Percentiles rank a stretch among this genome's conserved stretches.
phyloP scores from a whole-genome alignment of 2,888 invertebrate species.

The Thera obeliscata region DNA sequence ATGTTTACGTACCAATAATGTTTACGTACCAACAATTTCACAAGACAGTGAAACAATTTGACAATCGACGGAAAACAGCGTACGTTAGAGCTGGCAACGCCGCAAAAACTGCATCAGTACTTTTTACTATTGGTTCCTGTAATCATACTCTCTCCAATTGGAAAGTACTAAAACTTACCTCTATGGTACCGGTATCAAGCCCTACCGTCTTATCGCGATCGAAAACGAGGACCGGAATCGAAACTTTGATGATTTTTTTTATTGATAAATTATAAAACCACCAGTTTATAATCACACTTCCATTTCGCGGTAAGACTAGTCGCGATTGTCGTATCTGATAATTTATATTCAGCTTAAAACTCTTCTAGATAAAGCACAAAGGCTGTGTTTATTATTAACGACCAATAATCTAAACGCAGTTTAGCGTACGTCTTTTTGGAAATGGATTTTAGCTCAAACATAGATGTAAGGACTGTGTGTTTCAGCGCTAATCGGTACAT shows the following conservation, averaged over 20 bases:
- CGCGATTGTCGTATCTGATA: background rate
- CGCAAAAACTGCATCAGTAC: background rate
- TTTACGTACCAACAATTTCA: no score
- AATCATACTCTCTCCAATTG: no score
- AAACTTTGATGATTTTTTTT: background rate
- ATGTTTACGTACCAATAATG: no score
- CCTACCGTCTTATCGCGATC: no score
- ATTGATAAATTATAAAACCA: background rate
- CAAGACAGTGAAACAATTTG: no score
- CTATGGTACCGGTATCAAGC: background rate
- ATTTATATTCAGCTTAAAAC: slow-evolving; percentile 12
- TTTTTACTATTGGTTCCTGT: no score
- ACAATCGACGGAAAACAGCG: background rate
- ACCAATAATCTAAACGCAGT: slow-evolving; percentile 33
- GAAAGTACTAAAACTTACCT: background rate
- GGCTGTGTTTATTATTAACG: slow-evolving; percentile 46
- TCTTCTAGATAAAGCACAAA: slow-evolving; percentile 45
- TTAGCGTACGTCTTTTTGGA: slow-evolving; percentile 33
- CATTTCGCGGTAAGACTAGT: no score
- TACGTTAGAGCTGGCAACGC: background rate
- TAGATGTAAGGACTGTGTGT: slow-evolving; percentile 23
- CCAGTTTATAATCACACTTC: background rate
- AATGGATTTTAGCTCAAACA: slow-evolving; percentile 44
- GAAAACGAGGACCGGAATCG: background rate
- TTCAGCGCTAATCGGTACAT: background rate